Base-by-base conservation (phyloP, 2,113 vertebrate species). In the Potamarius usumacintae region DNA sequence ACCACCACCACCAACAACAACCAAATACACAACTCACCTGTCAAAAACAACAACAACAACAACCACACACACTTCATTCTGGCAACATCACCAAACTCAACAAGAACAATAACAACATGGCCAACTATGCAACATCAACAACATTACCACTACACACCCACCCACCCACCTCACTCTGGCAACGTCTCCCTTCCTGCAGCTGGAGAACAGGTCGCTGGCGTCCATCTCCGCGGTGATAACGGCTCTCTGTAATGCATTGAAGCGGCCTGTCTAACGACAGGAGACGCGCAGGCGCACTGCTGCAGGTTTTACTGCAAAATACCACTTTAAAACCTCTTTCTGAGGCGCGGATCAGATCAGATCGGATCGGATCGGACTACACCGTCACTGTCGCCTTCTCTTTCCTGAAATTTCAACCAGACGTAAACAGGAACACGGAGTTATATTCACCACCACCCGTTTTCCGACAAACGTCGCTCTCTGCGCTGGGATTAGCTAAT, bases 181-280 rank as follows among this genome's bases (percentile, higher is more conserved):
- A 92, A 99, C 94, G 94, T 98, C 97, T 87, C 98, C 97, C 92
- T 97, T 98, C 93, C 95, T 97, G 96, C 97, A 99, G 94, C 97
- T 98, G 89, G 94, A 96, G 93, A 99, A 99, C 90, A 99, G 92
- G 83, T 99, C 97, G 94, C 93, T 95, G 89, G 96, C 97, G 91
- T 99, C 97, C 98, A 98, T 97, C 88, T 88, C 92, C 94, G 93
- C 94, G 91, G 93, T 78, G 93, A 88, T 92, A 86, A 91, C 90
- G 92, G 86, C 91, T 85, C 94, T 94, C 94, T 95, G 92, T 90
- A 79, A 94, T 92, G 92, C 95, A 96, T 96, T 92, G 94, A 95
- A 91, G 87, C 95, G 92, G 94, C 94, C 94, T 93, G 93, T 90
- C 93, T 90, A 11, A 27, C n/a, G 93, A 94, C 94, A 94, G 95